Base-by-base conservation (phyloP, 1,140 invertebrate genomes). In the Sipha flava region DNA sequence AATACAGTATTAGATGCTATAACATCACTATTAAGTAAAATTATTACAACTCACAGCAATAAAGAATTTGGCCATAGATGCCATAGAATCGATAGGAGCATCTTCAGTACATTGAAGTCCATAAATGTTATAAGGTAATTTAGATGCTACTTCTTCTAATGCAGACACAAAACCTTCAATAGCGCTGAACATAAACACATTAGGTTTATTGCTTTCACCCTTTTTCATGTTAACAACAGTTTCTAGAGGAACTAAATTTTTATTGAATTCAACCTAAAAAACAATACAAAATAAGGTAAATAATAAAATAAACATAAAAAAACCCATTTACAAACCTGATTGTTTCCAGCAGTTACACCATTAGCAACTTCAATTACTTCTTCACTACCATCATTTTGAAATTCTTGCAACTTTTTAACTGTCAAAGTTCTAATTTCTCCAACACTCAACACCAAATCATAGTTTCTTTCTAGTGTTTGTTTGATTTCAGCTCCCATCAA, bases 401-500 rank as follows among this genome's bases (percentile, higher is more conserved):
- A 87, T 83, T 91, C 88, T 62, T 88, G 86, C 1, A 98, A 87
- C 82, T 91, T 90, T 1, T 86, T 89, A 79, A 96, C 91, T 0
- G 92, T 95, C 3, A 96, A 86, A 26, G 86, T 87, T 72, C 96
- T 90, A 83, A 99, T 96, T 85, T 98, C 95, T 84, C 93, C 91
- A 52, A 95, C 91, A 47, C 93, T 92, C n/a, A 98, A 85, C 0
- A 94, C 89, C 34, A 98, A 84, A 85, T 98, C 95, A 86, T 93
- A 97, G 82, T 94, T 94, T 70, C 95, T 89, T 85, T 98, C 96
- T 7, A 99, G 86, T 0, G 93, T 95, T 85, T 98, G 96, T 86
- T 98, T 98, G 80, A 99, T 95, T 88, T 99, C 97, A 0, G 97
- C 95, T 75, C 95, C 95, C 96, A 99, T 98, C 45, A 99, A 86